These are phyloP conservation scores for Epicampocera succincta DNA, from an alignment of 2,888 invertebrate genomes.

Conservation along the genomic window DNA sequence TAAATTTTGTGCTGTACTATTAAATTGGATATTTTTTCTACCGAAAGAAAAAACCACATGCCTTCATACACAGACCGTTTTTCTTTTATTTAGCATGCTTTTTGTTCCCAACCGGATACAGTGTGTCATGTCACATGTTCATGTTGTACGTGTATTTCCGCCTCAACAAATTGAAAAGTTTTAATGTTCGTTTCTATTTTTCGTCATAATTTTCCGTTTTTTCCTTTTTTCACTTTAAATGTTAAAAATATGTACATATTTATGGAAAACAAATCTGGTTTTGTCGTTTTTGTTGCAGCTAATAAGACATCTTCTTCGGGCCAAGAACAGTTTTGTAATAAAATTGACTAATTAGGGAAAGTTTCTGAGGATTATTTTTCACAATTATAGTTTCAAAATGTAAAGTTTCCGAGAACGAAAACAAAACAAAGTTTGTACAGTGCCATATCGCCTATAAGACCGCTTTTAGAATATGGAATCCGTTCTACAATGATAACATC, in stretches of 20 bases:
- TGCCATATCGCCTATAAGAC: too few relatives aligned
- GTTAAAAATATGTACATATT: too few relatives aligned
- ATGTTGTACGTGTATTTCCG: conserved; percentile 50
- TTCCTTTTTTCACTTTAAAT: neutral
- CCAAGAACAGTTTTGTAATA: neutral
- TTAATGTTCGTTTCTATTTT: conserved; percentile 11
- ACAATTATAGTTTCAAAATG: too few relatives aligned
- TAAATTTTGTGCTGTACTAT: too few relatives aligned
- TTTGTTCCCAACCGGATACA: conserved; percentile 35
- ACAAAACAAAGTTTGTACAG: too few relatives aligned
- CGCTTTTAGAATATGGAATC: too few relatives aligned
- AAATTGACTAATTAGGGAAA: too few relatives aligned
- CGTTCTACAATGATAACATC: too few relatives aligned
- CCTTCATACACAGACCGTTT: neutral
- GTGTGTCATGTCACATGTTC: conserved; percentile 51
- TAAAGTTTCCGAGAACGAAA: too few relatives aligned
- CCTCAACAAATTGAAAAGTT: conserved; percentile 21
- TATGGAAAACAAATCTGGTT: neutral
- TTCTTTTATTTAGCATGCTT: too few relatives aligned
- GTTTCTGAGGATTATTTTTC: too few relatives aligned
- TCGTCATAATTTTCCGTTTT: neutral
- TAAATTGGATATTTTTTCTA: too few relatives aligned
- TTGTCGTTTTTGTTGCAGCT: neutral
- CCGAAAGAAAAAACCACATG: neutral
- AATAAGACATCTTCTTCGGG: neutral